Conservation (phyloP, 2,113 vertebrate genomes). For the Malurus alboscapulatus region DNA sequence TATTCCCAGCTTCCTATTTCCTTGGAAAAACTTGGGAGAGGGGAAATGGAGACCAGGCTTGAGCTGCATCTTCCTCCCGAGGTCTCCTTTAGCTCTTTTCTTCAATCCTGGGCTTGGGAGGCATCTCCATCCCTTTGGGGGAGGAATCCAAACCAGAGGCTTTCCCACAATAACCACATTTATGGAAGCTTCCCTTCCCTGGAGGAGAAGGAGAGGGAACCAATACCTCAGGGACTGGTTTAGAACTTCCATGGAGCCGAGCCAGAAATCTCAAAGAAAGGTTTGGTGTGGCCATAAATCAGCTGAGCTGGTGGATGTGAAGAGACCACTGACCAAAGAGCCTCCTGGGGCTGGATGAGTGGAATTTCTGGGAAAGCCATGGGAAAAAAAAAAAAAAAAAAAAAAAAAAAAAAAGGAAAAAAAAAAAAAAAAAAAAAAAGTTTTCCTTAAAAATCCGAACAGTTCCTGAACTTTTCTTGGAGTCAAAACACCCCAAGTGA, state of each 20-base stretch:
- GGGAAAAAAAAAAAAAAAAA: background rate
- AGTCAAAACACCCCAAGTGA: background rate
- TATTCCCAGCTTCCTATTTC: background rate
- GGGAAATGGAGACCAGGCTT: background rate
- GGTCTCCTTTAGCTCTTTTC: background rate
- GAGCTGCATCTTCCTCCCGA: background rate
- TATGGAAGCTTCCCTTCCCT: background rate
- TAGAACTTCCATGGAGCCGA: background rate
- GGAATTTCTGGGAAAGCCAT: slow-evolving; percentile 1
- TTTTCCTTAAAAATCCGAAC: background rate
- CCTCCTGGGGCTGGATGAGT: background rate
- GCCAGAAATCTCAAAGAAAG: background rate
- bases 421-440: background rate
- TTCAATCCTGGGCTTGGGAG: background rate
- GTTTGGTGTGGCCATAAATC: background rate
- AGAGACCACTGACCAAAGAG: background rate
- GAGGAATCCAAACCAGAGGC: background rate
- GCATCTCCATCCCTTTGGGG: background rate
- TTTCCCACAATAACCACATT: slow-evolving; percentile 18
- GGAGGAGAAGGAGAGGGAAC: background rate
- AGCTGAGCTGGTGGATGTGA: background rate
- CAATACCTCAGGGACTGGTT: background rate
- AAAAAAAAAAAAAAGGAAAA: background rate
- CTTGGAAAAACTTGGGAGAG: background rate
- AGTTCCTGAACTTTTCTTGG: background rate